These are phyloP conservation scores for Synanthedon myopaeformis DNA, from an alignment of 2,888 invertebrate genomes.

Conservation along the genomic window DNA sequence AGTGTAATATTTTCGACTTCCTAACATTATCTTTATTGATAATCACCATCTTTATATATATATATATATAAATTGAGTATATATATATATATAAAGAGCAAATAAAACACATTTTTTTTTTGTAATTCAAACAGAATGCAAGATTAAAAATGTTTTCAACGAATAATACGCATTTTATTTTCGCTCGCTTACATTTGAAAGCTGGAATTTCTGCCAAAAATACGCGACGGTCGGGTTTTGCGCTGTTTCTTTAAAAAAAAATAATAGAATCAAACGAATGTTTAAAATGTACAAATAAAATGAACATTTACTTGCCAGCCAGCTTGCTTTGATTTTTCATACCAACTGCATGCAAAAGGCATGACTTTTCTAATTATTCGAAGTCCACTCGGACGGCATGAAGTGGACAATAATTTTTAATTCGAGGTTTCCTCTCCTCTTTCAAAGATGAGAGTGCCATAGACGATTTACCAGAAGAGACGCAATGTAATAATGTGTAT, in stretches of 20 bases:
- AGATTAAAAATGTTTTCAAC: slow-evolving; percentile 1
- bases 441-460: too few species aligned
- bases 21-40: too few species aligned
- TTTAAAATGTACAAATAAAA: background rate
- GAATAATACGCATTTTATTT: slow-evolving; percentile 1
- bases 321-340: background rate
- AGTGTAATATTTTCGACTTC: too few species aligned
- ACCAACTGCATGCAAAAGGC: background rate
- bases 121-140: too few species aligned
- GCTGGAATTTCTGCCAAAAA: background rate
- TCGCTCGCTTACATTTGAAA: background rate
- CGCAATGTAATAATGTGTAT: too few species aligned
- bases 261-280: too few species aligned
- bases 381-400: slow-evolving; percentile 7
- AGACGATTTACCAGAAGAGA: too few species aligned
- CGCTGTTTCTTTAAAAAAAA: background rate
- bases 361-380: slow-evolving; percentile 11
- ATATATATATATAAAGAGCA: too few species aligned
- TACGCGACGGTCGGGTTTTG: background rate
- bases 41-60: too few species aligned
- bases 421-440: slow-evolving; percentile 13
- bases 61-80: too few species aligned
- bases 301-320: background rate
- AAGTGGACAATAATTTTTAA: slow-evolving; percentile 23
- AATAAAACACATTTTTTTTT: too few species aligned